phyloP scores from a whole-genome alignment of 2,113 vertebrate genomes.

The Hepsetus odoe region DNA sequence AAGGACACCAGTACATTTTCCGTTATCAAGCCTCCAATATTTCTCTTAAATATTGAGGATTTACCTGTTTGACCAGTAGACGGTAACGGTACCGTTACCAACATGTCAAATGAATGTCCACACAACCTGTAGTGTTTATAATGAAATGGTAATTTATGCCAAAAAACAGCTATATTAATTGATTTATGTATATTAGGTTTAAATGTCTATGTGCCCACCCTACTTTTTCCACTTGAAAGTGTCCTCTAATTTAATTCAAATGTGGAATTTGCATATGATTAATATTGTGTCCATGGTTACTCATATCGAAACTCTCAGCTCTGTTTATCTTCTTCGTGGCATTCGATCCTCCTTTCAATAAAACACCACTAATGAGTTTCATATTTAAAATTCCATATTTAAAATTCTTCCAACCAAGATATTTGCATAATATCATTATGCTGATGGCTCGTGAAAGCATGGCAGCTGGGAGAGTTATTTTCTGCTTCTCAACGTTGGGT shows the following conservation, averaged over 20 bases:
- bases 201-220: conserved; percentile 20
- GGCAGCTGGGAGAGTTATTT: conserved; percentile 14
- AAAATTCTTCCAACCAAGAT: conserved; percentile 69
- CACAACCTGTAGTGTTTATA: neutral
- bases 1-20: too few relatives aligned
- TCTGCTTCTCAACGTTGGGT: conserved; percentile 32
- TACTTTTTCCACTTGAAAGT: conserved; percentile 24
- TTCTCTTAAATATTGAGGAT: neutral
- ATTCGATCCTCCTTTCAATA: conserved; percentile 67
- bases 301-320: conserved; percentile 62
- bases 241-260: conserved; percentile 49
- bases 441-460: conserved; percentile 59
- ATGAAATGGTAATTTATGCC: neutral
- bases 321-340: conserved; percentile 65
- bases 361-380: conserved; percentile 74
- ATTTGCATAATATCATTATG: conserved; percentile 74
- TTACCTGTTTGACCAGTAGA: neutral
- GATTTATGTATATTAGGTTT: conserved; percentile 26
- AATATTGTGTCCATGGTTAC: conserved; percentile 66
- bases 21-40: too few relatives aligned
- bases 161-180: conserved; percentile 26
- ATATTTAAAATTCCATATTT: conserved; percentile 61
- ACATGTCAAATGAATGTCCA: neutral
- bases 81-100: neutral
- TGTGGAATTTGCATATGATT: conserved; percentile 68